These are phyloP conservation scores for Tenebrio molitor DNA, from an alignment of 1,140 invertebrate genomes.

Conservation along the genomic window DNA sequence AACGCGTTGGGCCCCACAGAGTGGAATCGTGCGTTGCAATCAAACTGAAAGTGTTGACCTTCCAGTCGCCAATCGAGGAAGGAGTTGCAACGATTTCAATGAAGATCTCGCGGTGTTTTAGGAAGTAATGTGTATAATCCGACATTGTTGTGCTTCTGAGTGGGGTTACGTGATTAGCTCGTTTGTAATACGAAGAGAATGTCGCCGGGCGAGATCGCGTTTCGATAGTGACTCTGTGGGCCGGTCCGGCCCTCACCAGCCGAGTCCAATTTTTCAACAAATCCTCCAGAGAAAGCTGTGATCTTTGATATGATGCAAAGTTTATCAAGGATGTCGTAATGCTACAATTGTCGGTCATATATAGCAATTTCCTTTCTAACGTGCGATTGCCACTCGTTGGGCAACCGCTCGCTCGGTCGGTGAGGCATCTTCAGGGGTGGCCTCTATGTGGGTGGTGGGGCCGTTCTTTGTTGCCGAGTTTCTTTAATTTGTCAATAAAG, in stretches of 20 bases:
- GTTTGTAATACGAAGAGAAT: not conserved
- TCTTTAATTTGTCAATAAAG: constrained; percentile 27
- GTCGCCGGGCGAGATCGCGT: no score
- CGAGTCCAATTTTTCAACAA: no score
- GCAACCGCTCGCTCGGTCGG: constrained; percentile 1
- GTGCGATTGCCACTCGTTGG: constrained; percentile 11
- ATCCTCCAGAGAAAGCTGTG: constrained; percentile 24
- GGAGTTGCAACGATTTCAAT: not conserved
- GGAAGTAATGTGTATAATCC: not conserved
- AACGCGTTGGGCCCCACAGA: no score
- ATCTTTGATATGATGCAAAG: constrained; percentile 29
- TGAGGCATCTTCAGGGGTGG: constrained; percentile 28
- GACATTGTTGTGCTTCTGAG: not conserved
- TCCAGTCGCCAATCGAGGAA: not conserved
- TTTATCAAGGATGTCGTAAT: constrained; percentile 35
- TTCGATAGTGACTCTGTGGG: no score
- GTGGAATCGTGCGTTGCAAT: no score
- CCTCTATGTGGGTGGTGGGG: constrained; percentile 31
- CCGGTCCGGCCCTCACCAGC: no score
- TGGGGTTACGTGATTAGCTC: not conserved
- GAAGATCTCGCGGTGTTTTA: not conserved
- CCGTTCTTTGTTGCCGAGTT: constrained; percentile 16
- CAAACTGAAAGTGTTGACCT: not conserved
- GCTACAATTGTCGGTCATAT: constrained; percentile 37
- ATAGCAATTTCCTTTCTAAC: constrained; percentile 45